Percentiles rank a stretch among this genome's conserved stretches.
Evolutionary conservation across 2,113 vertebrate species (phyloP).

Genomic region (Lynx canadensis): DNA sequence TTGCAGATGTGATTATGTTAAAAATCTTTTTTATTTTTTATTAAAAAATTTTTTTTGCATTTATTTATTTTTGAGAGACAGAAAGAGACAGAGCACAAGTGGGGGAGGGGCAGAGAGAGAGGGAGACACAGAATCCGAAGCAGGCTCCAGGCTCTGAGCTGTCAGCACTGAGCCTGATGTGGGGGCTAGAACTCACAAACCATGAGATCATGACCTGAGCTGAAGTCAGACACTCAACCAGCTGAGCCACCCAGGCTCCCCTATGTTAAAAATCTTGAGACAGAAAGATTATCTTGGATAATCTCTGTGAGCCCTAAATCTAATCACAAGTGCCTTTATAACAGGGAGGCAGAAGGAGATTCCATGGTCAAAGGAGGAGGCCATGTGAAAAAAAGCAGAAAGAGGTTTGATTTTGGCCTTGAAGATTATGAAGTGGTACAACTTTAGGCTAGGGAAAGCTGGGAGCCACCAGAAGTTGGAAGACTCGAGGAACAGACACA

Average conservation of each 20-base stretch:
- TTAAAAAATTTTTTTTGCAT: no score
- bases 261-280: background rate
- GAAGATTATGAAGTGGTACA: background rate
- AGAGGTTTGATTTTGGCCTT: background rate
- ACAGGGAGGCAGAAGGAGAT: background rate
- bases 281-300: background rate
- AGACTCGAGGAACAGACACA: background rate
- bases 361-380: background rate
- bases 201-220: no score
- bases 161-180: no score
- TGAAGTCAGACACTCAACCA: no score
- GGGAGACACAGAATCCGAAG: no score
- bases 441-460: background rate
- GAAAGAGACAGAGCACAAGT: no score
- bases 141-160: no score
- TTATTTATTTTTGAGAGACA: no score
- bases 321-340: background rate
- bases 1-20: background rate
- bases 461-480: background rate
- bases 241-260: no score
- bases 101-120: no score
- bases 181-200: no score
- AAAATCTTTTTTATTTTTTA: background rate
- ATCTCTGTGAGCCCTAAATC: background rate
- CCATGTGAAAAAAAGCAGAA: background rate